phyloP scores from a whole-genome alignment of 2,797 vertebrate species.

The Lepilemur septentrionalis region DNA sequence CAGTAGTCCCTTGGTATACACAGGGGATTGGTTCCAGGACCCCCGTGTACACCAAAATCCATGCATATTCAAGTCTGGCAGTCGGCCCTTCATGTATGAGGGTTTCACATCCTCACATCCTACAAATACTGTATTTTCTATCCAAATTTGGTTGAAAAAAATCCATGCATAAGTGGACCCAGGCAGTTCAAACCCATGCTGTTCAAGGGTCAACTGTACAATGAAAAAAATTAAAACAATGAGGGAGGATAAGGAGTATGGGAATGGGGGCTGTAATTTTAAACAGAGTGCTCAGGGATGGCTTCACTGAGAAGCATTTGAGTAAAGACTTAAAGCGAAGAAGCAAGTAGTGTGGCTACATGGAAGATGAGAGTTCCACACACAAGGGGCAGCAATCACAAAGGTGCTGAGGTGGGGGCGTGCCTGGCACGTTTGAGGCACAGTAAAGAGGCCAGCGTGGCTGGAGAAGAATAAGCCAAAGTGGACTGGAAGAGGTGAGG shows the following conservation, averaged over 20 bases:
- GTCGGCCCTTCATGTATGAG: background rate
- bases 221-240: background rate
- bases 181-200: background rate
- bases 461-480: slow-evolving; percentile 27
- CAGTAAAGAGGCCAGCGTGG: background rate
- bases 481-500: background rate
- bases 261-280: background rate
- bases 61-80: background rate
- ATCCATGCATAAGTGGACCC: background rate
- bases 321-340: slow-evolving; percentile 10
- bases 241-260: background rate
- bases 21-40: background rate
- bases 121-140: no score
- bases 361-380: background rate
- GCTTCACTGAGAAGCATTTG: background rate
- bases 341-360: background rate
- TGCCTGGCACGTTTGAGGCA: background rate
- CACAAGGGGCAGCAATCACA: background rate
- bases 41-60: background rate
- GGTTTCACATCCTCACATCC: no score
- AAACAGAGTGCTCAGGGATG: background rate
- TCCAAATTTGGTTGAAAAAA: no score
- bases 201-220: background rate
- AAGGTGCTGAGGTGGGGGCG: background rate
- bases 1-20: background rate